A percentile compares a stretch with the other conserved stretches of the same genome.
phyloP scores from a whole-genome alignment of 2,113 vertebrate genomes.

The Lepisosteus oculatus region DNA sequence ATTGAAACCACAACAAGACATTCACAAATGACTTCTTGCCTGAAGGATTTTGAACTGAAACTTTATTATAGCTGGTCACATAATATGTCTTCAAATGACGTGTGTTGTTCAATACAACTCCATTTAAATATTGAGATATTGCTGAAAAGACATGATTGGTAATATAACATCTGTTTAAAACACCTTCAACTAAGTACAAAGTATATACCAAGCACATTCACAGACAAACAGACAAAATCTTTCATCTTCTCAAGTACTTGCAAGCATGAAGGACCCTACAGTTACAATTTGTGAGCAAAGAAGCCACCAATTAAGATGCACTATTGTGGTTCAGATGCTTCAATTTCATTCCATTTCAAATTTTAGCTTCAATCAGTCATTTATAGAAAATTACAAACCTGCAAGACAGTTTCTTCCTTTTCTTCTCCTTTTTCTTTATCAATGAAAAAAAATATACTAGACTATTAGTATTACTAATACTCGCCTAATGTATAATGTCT shows the following conservation, averaged over 20 bases:
- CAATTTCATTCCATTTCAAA: neutral
- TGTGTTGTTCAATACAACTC: neutral
- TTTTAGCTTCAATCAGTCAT: too few relatives aligned
- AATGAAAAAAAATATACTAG: too few relatives aligned
- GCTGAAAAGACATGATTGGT: neutral
- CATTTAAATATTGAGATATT: neutral
- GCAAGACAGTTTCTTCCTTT: too few relatives aligned
- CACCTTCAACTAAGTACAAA: neutral
- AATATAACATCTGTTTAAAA: neutral
- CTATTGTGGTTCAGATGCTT: neutral
- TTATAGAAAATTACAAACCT: too few relatives aligned
- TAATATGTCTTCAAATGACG: neutral
- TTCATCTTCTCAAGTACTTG: neutral
- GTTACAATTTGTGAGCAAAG: neutral
- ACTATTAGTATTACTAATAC: too few relatives aligned
- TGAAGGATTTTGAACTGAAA: too few relatives aligned
- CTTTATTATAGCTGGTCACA: too few relatives aligned
- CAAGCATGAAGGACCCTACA: neutral
- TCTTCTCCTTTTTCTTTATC: too few relatives aligned
- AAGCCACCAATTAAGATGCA: neutral
- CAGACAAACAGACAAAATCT: neutral
- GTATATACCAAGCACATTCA: neutral
- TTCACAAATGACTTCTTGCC: too few relatives aligned
- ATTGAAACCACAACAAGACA: too few relatives aligned
- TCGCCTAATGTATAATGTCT: too few relatives aligned